Conservation (phyloP, 2,797 vertebrate genomes). For the Danio aesculapii region DNA sequence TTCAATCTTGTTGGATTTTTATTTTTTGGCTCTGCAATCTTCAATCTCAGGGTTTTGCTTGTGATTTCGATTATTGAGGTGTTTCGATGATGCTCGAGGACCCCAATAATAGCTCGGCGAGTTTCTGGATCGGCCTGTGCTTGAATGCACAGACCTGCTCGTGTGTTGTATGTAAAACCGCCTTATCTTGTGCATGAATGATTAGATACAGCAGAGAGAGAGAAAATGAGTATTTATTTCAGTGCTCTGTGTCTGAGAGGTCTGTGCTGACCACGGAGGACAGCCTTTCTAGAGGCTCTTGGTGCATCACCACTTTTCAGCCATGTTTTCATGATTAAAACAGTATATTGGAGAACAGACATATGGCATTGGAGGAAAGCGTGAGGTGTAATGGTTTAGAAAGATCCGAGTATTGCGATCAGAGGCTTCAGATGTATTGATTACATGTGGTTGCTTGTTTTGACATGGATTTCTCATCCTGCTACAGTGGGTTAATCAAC, state of each 20-base stretch:
- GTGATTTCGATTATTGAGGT: background rate
- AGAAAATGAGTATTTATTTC: no score
- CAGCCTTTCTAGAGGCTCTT: background rate
- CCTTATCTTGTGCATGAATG: background rate
- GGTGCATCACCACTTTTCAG: background rate
- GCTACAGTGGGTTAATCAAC: no score
- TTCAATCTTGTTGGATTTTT: background rate
- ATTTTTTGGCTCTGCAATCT: background rate
- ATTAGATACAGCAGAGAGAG: background rate
- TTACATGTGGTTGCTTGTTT: background rate
- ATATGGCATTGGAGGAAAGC: background rate
- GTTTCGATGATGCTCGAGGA: background rate
- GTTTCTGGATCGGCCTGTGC: slow-evolving; percentile 33
- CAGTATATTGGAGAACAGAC: background rate
- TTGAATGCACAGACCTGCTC: background rate
- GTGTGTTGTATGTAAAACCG: background rate
- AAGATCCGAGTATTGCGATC: background rate
- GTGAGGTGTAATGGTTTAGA: background rate
- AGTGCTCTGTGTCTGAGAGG: background rate
- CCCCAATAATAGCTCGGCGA: background rate
- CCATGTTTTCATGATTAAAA: background rate
- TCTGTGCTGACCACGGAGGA: background rate
- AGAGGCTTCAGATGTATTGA: background rate
- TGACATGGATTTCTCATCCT: background rate
- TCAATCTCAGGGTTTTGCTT: background rate